Conservation (phyloP, 2,888 invertebrate genomes). For the Horisme vitalbata region DNA sequence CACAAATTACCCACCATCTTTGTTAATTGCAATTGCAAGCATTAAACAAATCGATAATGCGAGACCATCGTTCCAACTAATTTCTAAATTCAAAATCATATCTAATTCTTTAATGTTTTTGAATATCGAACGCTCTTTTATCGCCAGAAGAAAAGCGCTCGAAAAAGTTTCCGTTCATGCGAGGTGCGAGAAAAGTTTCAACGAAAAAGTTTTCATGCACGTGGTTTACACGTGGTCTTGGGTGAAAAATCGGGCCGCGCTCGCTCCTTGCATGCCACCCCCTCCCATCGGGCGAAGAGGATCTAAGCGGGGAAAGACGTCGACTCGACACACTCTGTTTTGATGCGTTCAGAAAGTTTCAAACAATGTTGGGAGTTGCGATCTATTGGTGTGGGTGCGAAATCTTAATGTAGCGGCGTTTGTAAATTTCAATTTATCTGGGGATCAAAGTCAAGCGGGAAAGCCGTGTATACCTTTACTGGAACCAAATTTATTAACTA, state of each 20-base stretch:
- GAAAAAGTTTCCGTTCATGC: slow-evolving; percentile 32
- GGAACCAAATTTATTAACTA: no score
- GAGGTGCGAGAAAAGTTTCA: slow-evolving; percentile 55
- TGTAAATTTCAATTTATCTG: no score
- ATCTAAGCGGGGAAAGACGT: slow-evolving; percentile 45
- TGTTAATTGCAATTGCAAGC: slow-evolving; percentile 31
- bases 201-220: slow-evolving; percentile 71
- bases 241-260: slow-evolving; percentile 73
- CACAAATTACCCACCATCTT: slow-evolving; percentile 35
- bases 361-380: slow-evolving; percentile 7
- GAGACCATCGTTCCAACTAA: slow-evolving; percentile 22
- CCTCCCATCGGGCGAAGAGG: slow-evolving; percentile 29
- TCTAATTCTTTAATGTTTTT: slow-evolving; percentile 20
- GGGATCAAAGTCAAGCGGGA: no score
- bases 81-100: slow-evolving; percentile 11
- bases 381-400: no score
- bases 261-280: slow-evolving; percentile 54
- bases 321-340: slow-evolving; percentile 24
- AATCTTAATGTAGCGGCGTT: no score
- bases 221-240: slow-evolving; percentile 78
- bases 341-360: slow-evolving; percentile 14
- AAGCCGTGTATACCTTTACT: no score
- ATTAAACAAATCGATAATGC: slow-evolving; percentile 20
- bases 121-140: slow-evolving; percentile 31
- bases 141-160: slow-evolving; percentile 22